Percentiles rank a stretch among this genome's conserved stretches.
These are phyloP conservation scores for Plagodis dolabraria DNA, from an alignment of 2,888 invertebrate species.

Conservation along the genomic window DNA sequence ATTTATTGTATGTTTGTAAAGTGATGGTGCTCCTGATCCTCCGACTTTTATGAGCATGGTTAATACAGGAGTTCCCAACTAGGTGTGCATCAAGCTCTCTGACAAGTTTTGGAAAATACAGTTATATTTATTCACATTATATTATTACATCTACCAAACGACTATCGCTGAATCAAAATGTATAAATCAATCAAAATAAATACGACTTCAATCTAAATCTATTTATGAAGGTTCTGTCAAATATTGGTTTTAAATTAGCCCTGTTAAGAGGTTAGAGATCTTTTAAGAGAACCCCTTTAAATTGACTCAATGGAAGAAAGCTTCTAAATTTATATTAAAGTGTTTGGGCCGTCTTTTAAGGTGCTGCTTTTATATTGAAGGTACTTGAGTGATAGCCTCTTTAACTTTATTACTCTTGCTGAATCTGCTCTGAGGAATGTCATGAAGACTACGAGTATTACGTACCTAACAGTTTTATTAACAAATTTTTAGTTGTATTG, in stretches of 20 bases:
- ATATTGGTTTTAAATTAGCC: constrained; percentile 23
- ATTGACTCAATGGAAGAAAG: constrained; percentile 19
- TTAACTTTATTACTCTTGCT: constrained; percentile 14
- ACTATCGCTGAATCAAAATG: constrained; percentile 57
- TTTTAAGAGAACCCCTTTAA: constrained; percentile 21
- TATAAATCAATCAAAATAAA: constrained; percentile 10
- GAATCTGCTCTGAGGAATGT: constrained; percentile 2
- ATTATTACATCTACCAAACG: too few species aligned
- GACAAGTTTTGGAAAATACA: too few species aligned
- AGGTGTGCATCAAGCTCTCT: too few species aligned
- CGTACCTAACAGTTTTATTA: neutral
- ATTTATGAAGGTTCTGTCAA: constrained; percentile 10
- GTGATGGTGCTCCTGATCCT: too few species aligned
- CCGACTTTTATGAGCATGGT: too few species aligned
- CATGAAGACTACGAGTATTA: neutral
- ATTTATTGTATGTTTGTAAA: too few species aligned
- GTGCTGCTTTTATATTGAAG: constrained; percentile 9
- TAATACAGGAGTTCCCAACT: too few species aligned
- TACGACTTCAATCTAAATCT: neutral
- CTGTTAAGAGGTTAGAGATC: constrained; percentile 14
- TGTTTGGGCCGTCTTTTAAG: constrained; percentile 12
- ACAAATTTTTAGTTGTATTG: neutral
- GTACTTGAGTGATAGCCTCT: constrained; percentile 13
- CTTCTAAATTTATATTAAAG: constrained; percentile 10
- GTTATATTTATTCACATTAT: too few species aligned